Evolutionary conservation across 2,113 vertebrate species (phyloP).

Genomic region (Festucalex cinctus): DNA sequence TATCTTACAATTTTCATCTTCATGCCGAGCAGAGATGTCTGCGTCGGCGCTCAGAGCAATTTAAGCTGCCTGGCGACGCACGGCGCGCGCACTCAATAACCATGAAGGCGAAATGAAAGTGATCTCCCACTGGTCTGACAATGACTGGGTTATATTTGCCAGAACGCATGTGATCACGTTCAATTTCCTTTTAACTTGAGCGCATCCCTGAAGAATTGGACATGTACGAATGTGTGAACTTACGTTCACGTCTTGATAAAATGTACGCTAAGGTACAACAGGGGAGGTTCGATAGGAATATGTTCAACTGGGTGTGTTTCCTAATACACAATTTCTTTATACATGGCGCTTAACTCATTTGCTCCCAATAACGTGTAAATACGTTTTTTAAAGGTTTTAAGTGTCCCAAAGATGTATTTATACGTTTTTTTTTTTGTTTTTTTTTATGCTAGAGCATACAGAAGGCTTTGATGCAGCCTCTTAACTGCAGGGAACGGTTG

Average conservation of each 20-base stretch:
- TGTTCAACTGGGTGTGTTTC: neutral
- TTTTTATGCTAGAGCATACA: too few relatives aligned
- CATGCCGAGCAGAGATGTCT: slow-evolving; percentile 30
- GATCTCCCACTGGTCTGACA: slow-evolving; percentile 27
- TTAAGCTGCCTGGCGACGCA: slow-evolving; percentile 24
- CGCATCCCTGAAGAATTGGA: slow-evolving; percentile 10
- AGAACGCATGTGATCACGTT: neutral
- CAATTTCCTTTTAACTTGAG: neutral
- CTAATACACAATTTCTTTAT: too few relatives aligned
- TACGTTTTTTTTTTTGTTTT: too few relatives aligned
- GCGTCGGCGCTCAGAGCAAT: slow-evolving; percentile 30
- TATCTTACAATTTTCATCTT: slow-evolving; percentile 24
- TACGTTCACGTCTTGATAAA: neutral
- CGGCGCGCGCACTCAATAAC: slow-evolving; percentile 25
- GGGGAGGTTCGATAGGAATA: neutral
- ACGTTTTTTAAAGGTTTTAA: too few relatives aligned
- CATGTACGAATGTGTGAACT: slow-evolving; percentile 7
- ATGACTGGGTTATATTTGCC: slow-evolving; percentile 1
- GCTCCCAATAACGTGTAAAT: too few relatives aligned
- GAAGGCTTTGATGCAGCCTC: too few relatives aligned
- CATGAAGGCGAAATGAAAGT: slow-evolving; percentile 29
- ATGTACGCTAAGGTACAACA: neutral
- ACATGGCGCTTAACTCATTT: too few relatives aligned
- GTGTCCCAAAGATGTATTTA: too few relatives aligned
- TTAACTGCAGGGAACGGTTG: too few relatives aligned